Conservation (phyloP, 2,888 invertebrate genomes). For the Idaea aversata region DNA sequence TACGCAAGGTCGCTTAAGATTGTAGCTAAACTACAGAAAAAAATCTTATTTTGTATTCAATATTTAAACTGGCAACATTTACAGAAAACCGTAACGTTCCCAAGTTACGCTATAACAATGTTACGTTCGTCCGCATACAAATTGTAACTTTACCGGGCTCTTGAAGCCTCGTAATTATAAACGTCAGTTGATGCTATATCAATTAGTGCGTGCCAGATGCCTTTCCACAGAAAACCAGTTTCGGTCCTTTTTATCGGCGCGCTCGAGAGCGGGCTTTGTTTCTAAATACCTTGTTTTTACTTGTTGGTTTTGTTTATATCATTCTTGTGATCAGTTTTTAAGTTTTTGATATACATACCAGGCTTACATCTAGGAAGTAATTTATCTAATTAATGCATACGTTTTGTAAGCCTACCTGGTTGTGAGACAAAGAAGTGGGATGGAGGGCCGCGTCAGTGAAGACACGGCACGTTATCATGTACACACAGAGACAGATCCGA, state of each 20-base stretch:
- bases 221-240: constrained; percentile 69
- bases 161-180: constrained; percentile 48
- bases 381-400: constrained; percentile 12
- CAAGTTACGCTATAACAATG: constrained; percentile 21
- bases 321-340: constrained; percentile 30
- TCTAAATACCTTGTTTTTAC: constrained; percentile 42
- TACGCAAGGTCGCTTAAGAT: constrained; percentile 29
- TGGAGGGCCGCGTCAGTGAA: constrained; percentile 56
- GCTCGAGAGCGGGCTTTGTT: constrained; percentile 55
- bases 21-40: constrained; percentile 22
- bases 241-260: constrained; percentile 58
- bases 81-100: constrained; percentile 21
- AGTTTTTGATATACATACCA: constrained; percentile 16
- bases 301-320: constrained; percentile 25
- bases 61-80: constrained; percentile 13
- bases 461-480: constrained; percentile 63
- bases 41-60: constrained; percentile 17
- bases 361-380: constrained; percentile 5
- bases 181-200: constrained; percentile 65
- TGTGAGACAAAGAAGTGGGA: constrained; percentile 75
- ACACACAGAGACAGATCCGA: constrained; percentile 60
- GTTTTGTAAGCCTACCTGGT: constrained; percentile 71
- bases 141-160: constrained; percentile 23
- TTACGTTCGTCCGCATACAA: constrained; percentile 19
- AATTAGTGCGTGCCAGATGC: constrained; percentile 76